phyloP scores from a whole-genome alignment of 1,140 invertebrate genomes.

The Pogonomyrmex barbatus region DNA sequence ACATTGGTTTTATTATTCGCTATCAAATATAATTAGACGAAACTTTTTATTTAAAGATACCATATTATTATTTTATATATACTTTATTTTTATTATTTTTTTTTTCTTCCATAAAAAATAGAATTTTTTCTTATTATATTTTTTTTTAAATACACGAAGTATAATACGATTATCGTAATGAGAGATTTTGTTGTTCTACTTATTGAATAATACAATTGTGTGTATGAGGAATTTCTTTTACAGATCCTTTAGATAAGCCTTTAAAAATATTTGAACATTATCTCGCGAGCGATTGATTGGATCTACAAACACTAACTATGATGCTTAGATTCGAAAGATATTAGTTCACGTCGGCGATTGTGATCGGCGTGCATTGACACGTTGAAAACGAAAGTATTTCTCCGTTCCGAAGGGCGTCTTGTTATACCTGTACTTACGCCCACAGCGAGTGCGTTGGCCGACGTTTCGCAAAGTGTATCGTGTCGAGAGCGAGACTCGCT shows the following conservation, averaged over 20 bases:
- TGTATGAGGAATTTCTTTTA: neutral
- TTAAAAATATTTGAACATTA: neutral
- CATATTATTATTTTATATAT: neutral
- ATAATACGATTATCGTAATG: neutral
- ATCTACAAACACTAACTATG: neutral
- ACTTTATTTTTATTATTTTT: neutral
- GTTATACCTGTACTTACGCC: conserved; percentile 56
- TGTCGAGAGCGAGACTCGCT: conserved; percentile 3
- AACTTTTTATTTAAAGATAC: neutral
- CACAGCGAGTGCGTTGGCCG: conserved; percentile 28
- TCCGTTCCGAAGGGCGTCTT: conserved; percentile 49
- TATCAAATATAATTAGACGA: neutral
- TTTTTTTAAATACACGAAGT: neutral
- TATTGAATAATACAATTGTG: neutral
- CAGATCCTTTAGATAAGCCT: neutral
- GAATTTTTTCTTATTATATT: neutral
- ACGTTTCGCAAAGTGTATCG: conserved; percentile 56
- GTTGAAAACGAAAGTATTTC: conserved; percentile 46
- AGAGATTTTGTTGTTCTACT: neutral
- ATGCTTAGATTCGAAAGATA: neutral
- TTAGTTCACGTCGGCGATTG: conserved; percentile 3
- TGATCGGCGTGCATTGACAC: neutral
- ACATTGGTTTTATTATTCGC: neutral
- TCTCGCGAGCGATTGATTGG: neutral
- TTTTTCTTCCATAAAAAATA: neutral